Percentiles rank a stretch among this genome's conserved stretches.
phyloP scores from a whole-genome alignment of 2,888 invertebrate genomes.

The Sphaerophoria taeniata region DNA sequence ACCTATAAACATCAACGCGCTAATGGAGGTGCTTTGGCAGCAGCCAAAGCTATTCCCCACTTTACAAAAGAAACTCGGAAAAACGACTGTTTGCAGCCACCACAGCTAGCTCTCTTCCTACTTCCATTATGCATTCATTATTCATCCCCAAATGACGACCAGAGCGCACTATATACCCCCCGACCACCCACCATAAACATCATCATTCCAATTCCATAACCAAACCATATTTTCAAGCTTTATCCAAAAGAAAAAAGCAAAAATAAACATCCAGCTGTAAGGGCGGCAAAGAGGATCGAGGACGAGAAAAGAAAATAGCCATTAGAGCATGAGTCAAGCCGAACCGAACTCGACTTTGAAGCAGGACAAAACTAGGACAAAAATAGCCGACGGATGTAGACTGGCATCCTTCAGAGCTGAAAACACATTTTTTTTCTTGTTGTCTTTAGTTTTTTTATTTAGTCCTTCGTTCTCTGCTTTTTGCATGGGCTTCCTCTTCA shows the following conservation, averaged over 20 bases:
- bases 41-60: constrained; percentile 4
- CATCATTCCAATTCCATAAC: neutral
- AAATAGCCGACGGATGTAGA: constrained; percentile 65
- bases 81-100: constrained; percentile 58
- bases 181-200: neutral
- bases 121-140: constrained; percentile 72
- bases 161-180: neutral
- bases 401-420: constrained; percentile 46
- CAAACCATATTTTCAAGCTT: neutral
- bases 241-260: neutral
- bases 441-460: constrained; percentile 2
- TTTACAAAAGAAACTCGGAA: constrained; percentile 23
- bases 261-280: neutral
- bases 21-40: constrained; percentile 27
- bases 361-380: constrained; percentile 58
- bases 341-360: neutral
- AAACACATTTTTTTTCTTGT: neutral
- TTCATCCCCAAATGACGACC: constrained; percentile 47
- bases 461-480: constrained; percentile 11
- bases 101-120: constrained; percentile 48
- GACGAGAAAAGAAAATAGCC: constrained; percentile 60
- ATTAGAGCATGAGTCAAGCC: constrained; percentile 55
- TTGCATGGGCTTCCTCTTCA: constrained; percentile 59
- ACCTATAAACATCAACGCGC: constrained; percentile 33
- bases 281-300: neutral